Conservation (phyloP, 2,113 vertebrate species). For the Enhydra lutris region DNA sequence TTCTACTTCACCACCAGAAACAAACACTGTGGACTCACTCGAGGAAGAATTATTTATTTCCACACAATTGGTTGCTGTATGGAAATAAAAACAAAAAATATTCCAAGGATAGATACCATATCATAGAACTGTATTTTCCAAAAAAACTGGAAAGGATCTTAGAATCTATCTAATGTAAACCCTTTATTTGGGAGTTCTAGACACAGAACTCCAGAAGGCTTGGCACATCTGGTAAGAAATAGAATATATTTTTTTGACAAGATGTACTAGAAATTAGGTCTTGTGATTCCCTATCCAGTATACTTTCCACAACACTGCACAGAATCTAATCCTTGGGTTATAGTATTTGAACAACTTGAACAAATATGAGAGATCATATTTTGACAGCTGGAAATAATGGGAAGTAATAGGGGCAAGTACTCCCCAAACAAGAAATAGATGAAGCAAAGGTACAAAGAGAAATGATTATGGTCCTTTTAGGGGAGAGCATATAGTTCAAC, state of each 20-base stretch:
- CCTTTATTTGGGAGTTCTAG: neutral
- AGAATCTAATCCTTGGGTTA: neutral
- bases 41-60: constrained; percentile 1
- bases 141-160: neutral
- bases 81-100: constrained; percentile 15
- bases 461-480: neutral
- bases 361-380: constrained; percentile 27
- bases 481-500: neutral
- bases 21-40: neutral
- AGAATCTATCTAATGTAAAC: neutral
- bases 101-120: neutral
- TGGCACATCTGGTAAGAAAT: neutral
- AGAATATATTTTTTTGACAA: neutral
- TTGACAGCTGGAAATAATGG: constrained; percentile 13
- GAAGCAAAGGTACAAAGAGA: neutral
- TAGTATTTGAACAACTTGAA: constrained; percentile 41
- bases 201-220: neutral
- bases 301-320: constrained; percentile 21
- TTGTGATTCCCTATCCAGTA: neutral
- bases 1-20: neutral
- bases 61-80: neutral
- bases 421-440: neutral
- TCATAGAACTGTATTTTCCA: neutral
- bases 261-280: constrained; percentile 2
- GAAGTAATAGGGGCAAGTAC: neutral